Evolutionary conservation across 2,797 vertebrate genomes (phyloP).

Genomic region (Oreortyx pictus): DNA sequence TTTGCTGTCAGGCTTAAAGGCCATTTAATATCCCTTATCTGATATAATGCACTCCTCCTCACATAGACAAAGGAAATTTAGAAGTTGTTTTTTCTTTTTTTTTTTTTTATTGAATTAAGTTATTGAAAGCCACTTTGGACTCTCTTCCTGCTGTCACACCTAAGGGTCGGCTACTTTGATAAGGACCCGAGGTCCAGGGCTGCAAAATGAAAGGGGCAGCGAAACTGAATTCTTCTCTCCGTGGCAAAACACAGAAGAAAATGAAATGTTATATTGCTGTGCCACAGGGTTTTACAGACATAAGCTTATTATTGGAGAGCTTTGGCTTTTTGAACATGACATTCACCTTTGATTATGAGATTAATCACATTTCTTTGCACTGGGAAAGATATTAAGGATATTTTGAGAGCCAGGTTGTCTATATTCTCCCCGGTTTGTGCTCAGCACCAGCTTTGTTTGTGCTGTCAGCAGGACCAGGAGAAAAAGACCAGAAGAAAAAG

Average conservation of each 20-base stretch:
- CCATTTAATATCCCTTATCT: conserved; percentile 80
- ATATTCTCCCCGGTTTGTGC: background rate
- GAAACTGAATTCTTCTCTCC: background rate
- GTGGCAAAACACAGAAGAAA: background rate
- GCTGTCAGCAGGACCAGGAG: background rate
- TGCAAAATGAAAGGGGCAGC: background rate
- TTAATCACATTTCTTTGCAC: conserved; percentile 17
- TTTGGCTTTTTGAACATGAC: background rate
- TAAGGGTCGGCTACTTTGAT: background rate
- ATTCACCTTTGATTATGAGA: background rate
- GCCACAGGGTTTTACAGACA: background rate
- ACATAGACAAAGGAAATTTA: conserved; percentile 58
- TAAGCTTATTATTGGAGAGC: background rate
- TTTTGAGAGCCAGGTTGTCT: background rate
- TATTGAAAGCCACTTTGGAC: conserved; percentile 45
- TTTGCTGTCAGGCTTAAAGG: conserved; percentile 77
- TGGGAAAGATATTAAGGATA: background rate
- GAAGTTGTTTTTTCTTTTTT: background rate
- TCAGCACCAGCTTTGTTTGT: background rate
- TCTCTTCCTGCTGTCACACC: background rate
- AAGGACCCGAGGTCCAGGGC: background rate
- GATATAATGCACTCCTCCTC: conserved; percentile 61
- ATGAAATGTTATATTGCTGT: background rate
- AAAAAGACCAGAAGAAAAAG: background rate
- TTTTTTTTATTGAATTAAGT: conserved; percentile 47